These are phyloP conservation scores for Crenichthys baileyi DNA, from an alignment of 2,797 vertebrate genomes.

Conservation along the genomic window DNA sequence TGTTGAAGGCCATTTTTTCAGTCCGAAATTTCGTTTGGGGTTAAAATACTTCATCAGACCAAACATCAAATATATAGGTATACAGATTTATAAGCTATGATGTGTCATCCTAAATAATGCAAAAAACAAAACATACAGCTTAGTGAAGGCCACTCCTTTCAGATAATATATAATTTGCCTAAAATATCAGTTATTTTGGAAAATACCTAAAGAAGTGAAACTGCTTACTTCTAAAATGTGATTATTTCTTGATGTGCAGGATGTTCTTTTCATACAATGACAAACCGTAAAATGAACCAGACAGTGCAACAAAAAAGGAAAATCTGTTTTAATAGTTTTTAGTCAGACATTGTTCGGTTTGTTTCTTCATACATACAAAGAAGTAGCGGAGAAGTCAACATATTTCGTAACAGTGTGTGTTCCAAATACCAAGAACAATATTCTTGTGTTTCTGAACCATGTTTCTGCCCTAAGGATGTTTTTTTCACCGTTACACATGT, in stretches of 20 bases:
- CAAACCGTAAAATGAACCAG: not conserved
- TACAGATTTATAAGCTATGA: too few species aligned
- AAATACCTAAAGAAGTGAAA: not conserved
- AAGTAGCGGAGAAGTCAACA: constrained; percentile 1
- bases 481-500: constrained; percentile 3
- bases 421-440: not conserved
- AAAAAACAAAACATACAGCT: not conserved
- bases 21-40: not conserved
- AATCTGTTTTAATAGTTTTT: not conserved
- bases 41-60: not conserved
- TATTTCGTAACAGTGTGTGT: not conserved
- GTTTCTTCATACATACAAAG: constrained; percentile 7
- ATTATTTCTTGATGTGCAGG: not conserved
- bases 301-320: not conserved
- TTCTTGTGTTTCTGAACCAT: constrained; percentile 5
- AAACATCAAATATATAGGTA: not conserved
- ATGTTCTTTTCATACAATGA: not conserved
- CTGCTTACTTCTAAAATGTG: too few species aligned
- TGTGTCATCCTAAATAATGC: not conserved
- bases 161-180: not conserved
- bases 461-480: constrained; percentile 20
- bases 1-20: not conserved
- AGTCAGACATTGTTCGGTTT: not conserved
- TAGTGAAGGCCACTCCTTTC: not conserved
- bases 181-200: not conserved